Evolutionary conservation across 2,888 invertebrate species (phyloP).

Genomic region (Caenorhabditis angaria): DNA sequence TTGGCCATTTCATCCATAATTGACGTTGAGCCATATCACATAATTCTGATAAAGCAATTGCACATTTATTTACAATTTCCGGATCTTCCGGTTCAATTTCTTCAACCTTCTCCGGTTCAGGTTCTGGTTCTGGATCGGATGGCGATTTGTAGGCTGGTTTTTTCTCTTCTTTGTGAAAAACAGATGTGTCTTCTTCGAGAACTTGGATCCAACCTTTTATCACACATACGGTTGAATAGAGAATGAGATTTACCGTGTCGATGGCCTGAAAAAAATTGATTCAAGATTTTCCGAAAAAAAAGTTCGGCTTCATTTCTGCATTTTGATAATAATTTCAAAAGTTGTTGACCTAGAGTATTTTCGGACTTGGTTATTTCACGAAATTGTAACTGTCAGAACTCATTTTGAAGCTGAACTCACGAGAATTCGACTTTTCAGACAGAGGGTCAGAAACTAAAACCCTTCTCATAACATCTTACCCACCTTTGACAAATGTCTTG

Average conservation of each 20-base stretch:
- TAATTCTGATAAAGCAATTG: conserved; percentile 35
- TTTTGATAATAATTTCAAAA: too few species aligned
- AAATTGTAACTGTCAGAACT: too few species aligned
- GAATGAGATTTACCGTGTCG: conserved; percentile 43
- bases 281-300: too few species aligned
- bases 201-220: conserved; percentile 58
- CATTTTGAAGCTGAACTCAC: too few species aligned
- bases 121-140: conserved; percentile 5
- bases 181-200: conserved; percentile 38
- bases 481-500: conserved; percentile 29
- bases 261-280: conserved; percentile 46
- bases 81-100: conserved; percentile 27
- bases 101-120: conserved; percentile 10
- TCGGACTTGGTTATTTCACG: too few species aligned
- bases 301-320: too few species aligned
- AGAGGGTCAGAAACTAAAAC: background rate
- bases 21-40: conserved; percentile 46
- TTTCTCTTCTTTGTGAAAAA: conserved; percentile 13
- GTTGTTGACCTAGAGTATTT: too few species aligned
- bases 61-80: conserved; percentile 44
- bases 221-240: conserved; percentile 40
- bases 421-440: too few species aligned
- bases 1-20: conserved; percentile 58
- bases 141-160: conserved; percentile 14
- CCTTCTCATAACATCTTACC: too few species aligned